Conservation (phyloP, 2,797 vertebrate genomes). For the Tokudaia muenninki region DNA sequence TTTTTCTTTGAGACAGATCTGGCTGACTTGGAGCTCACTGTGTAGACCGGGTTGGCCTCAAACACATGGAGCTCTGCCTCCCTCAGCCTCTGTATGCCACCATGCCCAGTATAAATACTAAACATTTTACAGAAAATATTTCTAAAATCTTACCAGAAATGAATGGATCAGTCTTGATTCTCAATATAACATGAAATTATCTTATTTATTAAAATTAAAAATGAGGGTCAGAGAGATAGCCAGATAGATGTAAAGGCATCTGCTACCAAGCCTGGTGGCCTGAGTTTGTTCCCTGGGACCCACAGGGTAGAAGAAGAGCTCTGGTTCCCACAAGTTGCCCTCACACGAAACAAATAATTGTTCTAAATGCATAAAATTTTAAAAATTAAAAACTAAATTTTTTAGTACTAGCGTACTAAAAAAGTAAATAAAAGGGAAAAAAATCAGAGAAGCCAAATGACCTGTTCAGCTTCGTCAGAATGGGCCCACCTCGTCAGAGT, state of each 20-base stretch:
- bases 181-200: neutral
- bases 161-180: neutral
- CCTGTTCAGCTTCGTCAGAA: neutral
- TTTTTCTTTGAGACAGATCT: too few species aligned
- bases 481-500: neutral
- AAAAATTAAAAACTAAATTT: neutral
- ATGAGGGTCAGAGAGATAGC: neutral
- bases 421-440: neutral
- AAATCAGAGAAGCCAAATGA: slow-evolving; percentile 9
- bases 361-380: neutral
- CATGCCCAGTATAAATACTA: neutral
- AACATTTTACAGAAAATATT: neutral
- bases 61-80: neutral
- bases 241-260: neutral
- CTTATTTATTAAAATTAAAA: neutral
- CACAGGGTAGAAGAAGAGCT: neutral
- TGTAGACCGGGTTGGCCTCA: neutral
- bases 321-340: neutral
- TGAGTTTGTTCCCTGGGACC: neutral
- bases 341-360: neutral
- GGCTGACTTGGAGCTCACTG: neutral
- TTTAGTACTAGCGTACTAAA: neutral
- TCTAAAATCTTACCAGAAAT: neutral
- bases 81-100: neutral
- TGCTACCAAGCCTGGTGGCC: neutral